A percentile compares a stretch with the other conserved stretches of the same genome.
These are phyloP conservation scores for Acanthiza pusilla DNA, from an alignment of 2,797 vertebrate species.

Conservation along the genomic window DNA sequence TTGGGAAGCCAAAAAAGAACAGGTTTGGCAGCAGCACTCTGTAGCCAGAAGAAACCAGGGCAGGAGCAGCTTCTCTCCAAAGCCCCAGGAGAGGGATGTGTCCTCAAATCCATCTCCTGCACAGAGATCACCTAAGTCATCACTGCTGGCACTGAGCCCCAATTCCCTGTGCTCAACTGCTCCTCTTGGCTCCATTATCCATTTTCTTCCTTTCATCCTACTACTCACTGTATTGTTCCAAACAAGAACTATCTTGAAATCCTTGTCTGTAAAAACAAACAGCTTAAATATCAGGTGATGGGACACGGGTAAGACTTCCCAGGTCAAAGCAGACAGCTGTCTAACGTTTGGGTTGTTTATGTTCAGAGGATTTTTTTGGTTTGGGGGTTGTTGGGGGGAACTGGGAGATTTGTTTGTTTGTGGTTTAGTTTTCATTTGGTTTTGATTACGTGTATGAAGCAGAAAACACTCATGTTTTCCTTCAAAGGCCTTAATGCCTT, in stretches of 20 bases:
- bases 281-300: background rate
- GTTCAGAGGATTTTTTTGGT: background rate
- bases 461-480: background rate
- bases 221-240: background rate
- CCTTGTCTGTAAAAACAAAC: background rate
- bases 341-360: background rate
- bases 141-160: accelerated
- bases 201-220: background rate
- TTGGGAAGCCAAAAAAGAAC: background rate
- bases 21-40: background rate
- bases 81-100: background rate
- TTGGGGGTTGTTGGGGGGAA: background rate
- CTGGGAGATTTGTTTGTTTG: background rate
- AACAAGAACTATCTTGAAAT: background rate
- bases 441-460: background rate
- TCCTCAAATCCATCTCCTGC: background rate
- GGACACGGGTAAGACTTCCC: background rate
- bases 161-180: background rate
- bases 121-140: accelerated
- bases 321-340: background rate
- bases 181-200: background rate
- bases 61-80: background rate
- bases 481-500: background rate
- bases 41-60: background rate
- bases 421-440: background rate